Conservation (phyloP, 2,797 vertebrate genomes). For the Macropodus opercularis region DNA sequence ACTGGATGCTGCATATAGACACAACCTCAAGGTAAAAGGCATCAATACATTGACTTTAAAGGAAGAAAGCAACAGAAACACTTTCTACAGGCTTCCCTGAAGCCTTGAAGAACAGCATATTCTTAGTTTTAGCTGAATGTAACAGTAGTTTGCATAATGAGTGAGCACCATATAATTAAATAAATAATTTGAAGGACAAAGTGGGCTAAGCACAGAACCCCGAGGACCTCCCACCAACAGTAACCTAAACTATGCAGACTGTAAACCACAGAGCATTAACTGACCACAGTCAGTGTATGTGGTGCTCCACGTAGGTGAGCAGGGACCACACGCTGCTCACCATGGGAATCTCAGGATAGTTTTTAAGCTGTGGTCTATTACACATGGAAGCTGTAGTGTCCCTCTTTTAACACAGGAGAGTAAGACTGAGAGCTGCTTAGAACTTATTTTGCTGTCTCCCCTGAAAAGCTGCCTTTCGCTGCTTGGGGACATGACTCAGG, state of each 20-base stretch:
- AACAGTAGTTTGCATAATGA: neutral
- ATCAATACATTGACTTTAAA: no score
- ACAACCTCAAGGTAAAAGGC: slow-evolving; percentile 91
- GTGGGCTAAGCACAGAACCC: slow-evolving; percentile 1
- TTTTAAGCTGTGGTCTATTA: neutral
- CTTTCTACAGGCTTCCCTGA: no score
- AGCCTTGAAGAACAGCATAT: no score
- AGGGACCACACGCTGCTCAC: slow-evolving; percentile 8
- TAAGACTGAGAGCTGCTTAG: slow-evolving; percentile 15
- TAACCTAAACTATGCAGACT: neutral
- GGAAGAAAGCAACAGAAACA: slow-evolving; percentile 29
- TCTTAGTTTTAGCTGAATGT: no score
- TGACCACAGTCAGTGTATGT: neutral
- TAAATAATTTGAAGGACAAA: neutral
- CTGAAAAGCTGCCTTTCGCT: slow-evolving; percentile 26
- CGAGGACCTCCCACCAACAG: slow-evolving; percentile 8
- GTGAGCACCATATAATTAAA: neutral
- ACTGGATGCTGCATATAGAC: slow-evolving; percentile 88
- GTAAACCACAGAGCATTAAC: neutral
- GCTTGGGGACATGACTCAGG: slow-evolving; percentile 33
- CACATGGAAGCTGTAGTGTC: neutral
- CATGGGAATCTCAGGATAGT: slow-evolving; percentile 2
- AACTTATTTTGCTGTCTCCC: slow-evolving; percentile 14
- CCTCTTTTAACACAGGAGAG: slow-evolving; percentile 15
- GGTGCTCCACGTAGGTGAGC: slow-evolving; percentile 10